Evolutionary conservation across 2,113 vertebrate genomes (phyloP).

Genomic region (Salvelinus alpinus): DNA sequence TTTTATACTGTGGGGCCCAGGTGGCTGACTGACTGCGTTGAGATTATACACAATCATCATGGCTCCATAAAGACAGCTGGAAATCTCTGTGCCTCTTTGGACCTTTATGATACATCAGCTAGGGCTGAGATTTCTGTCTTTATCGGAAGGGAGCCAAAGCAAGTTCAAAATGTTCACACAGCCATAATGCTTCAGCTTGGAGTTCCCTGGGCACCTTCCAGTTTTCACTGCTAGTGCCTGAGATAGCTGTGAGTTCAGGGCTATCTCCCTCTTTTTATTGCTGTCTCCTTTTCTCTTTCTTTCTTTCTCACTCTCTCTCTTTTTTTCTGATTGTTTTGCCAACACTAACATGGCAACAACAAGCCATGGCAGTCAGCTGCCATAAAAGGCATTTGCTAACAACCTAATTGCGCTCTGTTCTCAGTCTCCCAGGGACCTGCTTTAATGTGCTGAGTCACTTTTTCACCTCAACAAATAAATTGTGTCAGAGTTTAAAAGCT

Average conservation of each 20-base stretch:
- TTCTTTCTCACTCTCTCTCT: background rate
- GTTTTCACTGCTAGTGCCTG: background rate
- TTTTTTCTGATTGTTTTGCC: conserved; percentile 31
- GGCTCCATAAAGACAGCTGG: background rate
- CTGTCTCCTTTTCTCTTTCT: background rate
- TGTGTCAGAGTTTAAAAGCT: conserved; percentile 53
- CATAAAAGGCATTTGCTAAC: conserved; percentile 45
- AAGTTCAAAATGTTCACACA: too few relatives aligned
- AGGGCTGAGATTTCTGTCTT: background rate
- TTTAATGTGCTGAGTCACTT: conserved; percentile 43
- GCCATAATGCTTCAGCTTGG: too few relatives aligned
- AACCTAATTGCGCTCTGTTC: conserved; percentile 43
- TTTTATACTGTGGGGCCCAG: background rate
- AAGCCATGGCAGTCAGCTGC: conserved; percentile 37
- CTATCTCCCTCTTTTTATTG: background rate
- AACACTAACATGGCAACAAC: conserved; percentile 3
- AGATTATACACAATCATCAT: background rate
- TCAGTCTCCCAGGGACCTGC: conserved; percentile 8
- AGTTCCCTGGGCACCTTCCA: too few relatives aligned
- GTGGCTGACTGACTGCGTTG: background rate
- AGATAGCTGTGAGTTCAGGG: accelerated
- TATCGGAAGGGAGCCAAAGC: too few relatives aligned
- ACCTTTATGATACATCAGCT: background rate
- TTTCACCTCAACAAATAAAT: conserved; percentile 57
- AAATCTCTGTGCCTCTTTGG: background rate